Evolutionary conservation across 2,888 invertebrate genomes (phyloP).

Genomic region (Teleogryllus oceanicus): DNA sequence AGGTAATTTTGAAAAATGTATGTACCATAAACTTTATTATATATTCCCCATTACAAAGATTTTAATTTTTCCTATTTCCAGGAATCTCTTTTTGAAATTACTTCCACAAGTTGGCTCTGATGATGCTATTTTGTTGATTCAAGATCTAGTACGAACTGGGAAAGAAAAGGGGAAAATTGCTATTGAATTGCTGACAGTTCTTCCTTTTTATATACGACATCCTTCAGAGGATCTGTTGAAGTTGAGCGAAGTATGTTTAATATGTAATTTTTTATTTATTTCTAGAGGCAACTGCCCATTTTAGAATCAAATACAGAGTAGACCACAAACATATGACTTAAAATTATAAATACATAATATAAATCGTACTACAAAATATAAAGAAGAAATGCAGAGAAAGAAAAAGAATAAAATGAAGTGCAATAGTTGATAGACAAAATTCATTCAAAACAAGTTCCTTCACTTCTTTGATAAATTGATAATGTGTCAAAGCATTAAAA

Average conservation of each 20-base stretch:
- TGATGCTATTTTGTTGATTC: conserved; percentile 61
- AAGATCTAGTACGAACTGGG: conserved; percentile 59
- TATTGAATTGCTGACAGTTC: conserved; percentile 61
- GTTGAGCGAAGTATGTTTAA: conserved; percentile 42
- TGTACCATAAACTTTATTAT: neutral
- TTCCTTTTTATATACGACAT: conserved; percentile 67
- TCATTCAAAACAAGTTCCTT: too few species aligned
- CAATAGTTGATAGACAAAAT: too few species aligned
- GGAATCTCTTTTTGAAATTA: conserved; percentile 69
- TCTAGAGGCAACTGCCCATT: neutral
- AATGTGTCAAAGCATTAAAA: too few species aligned
- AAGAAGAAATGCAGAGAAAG: too few species aligned
- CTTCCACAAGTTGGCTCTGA: conserved; percentile 67
- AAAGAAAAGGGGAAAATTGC: conserved; percentile 63
- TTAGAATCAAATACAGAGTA: too few species aligned
- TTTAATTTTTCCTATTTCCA: conserved; percentile 35
- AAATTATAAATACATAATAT: too few species aligned
- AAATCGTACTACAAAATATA: too few species aligned
- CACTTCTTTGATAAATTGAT: too few species aligned
- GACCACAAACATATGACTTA: too few species aligned
- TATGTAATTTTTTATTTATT: neutral
- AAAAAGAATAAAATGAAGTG: too few species aligned
- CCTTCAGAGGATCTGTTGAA: conserved; percentile 48
- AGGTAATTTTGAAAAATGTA: conserved; percentile 43
- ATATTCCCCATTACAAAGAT: neutral